Evolutionary conservation across 2,113 vertebrate species (phyloP).

Genomic region (Ahaetulla prasina): DNA sequence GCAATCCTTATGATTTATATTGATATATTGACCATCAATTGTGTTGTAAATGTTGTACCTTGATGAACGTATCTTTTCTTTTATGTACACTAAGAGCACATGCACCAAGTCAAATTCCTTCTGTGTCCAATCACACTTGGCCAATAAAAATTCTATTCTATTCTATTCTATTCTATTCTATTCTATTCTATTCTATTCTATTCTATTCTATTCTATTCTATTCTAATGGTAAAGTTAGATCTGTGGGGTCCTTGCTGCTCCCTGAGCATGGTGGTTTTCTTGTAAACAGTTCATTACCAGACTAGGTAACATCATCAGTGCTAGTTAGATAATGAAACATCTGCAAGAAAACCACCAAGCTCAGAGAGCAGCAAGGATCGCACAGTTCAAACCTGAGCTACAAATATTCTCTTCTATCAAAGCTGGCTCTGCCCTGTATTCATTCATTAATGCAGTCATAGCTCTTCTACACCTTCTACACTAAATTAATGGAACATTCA

Average conservation of each 20-base stretch:
- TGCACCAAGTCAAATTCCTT: too few species aligned
- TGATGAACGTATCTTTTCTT: too few species aligned
- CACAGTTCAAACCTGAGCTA: neutral
- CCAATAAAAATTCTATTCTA: too few species aligned
- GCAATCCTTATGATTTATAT: too few species aligned
- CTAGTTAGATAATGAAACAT: neutral
- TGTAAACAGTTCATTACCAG: neutral
- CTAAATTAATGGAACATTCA: neutral
- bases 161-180: too few species aligned
- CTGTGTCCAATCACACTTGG: too few species aligned
- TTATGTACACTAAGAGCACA: too few species aligned
- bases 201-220: too few species aligned
- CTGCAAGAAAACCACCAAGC: neutral
- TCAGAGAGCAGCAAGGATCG: neutral
- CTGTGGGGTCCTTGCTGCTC: neutral
- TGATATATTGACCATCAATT: too few species aligned
- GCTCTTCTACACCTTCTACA: neutral
- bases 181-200: too few species aligned
- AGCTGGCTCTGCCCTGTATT: neutral
- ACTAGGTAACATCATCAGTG: neutral
- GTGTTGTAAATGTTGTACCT: too few species aligned
- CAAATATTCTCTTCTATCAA: neutral
- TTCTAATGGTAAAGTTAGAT: neutral
- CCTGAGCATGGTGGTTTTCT: neutral
- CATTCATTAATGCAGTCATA: neutral